A percentile compares a stretch with the other conserved stretches of the same genome.
Evolutionary conservation across 1,140 invertebrate species (phyloP).

Genomic region (Hylaeus anthracinus): DNA sequence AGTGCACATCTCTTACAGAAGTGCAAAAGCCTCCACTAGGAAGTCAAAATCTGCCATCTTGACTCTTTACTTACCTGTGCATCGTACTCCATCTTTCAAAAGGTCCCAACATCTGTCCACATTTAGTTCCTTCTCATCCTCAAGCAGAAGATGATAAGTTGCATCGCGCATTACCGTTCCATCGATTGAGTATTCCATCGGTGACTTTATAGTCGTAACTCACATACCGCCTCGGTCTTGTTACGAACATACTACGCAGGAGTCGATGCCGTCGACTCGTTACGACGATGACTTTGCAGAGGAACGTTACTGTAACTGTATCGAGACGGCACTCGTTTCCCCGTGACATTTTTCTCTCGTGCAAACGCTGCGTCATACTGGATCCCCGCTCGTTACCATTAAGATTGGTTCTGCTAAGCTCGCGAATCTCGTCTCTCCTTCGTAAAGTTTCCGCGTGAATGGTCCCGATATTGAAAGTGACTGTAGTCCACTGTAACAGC

Average conservation of each 20-base stretch:
- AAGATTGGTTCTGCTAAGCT: constrained; percentile 22
- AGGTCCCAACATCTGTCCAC: not conserved
- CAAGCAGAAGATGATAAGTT: constrained; percentile 10
- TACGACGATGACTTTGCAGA: constrained; percentile 52
- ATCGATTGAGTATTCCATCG: constrained; percentile 26
- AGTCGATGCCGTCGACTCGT: constrained; percentile 40
- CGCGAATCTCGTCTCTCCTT: constrained; percentile 7
- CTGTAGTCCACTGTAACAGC: constrained; percentile 25
- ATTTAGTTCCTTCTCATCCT: not conserved
- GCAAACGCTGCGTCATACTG: constrained; percentile 47
- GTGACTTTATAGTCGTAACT: not conserved
- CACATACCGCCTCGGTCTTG: not conserved
- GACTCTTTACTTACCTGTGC: no score
- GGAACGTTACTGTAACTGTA: constrained; percentile 45
- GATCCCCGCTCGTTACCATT: constrained; percentile 48
- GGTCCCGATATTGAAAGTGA: constrained; percentile 43
- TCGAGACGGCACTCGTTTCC: constrained; percentile 45
- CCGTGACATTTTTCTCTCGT: constrained; percentile 21
- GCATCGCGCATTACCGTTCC: constrained; percentile 16
- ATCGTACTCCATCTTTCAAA: no score
- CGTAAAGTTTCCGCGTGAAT: constrained; percentile 13
- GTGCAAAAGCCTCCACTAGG: no score
- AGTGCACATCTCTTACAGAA: no score
- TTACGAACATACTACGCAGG: constrained; percentile 33
- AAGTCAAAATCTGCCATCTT: no score